Conservation (phyloP, 2,113 vertebrate genomes). For the Saguinus midas region DNA sequence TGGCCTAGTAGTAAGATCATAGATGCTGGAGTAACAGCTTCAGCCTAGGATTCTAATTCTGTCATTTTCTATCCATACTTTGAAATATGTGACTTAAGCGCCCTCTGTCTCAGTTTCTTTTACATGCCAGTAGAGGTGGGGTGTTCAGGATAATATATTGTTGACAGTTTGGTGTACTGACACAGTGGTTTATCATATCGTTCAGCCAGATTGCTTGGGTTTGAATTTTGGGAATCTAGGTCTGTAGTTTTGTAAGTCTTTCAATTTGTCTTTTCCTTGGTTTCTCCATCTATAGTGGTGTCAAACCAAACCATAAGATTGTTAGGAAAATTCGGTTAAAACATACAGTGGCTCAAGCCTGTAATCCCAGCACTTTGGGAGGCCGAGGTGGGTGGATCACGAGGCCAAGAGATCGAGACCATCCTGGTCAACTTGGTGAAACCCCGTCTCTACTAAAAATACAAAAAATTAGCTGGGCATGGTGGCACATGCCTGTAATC, state of each 20-base stretch:
- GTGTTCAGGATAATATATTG: neutral
- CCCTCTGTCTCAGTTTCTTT: neutral
- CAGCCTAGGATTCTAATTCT: neutral
- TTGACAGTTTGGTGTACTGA: neutral
- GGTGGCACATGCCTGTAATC: too few species aligned
- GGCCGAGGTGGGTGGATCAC: too few species aligned
- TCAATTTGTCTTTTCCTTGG: neutral
- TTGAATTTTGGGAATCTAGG: neutral
- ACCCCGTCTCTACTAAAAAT: too few species aligned
- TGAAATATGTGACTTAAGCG: neutral
- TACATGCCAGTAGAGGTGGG: neutral
- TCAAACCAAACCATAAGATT: neutral
- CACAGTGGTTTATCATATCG: neutral
- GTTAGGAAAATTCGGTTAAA: neutral
- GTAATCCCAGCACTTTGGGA: too few species aligned
- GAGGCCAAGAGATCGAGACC: too few species aligned
- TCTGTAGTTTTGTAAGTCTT: slow-evolving; percentile 2
- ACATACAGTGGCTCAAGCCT: neutral
- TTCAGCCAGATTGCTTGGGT: slow-evolving; percentile 6
- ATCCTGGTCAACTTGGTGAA: too few species aligned
- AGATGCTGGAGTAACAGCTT: neutral
- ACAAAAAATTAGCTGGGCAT: too few species aligned
- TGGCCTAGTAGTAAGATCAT: neutral
- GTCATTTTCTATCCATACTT: neutral
- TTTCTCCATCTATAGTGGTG: neutral